These are phyloP conservation scores for Caranx melampygus DNA, from an alignment of 2,113 vertebrate species.

Conservation along the genomic window DNA sequence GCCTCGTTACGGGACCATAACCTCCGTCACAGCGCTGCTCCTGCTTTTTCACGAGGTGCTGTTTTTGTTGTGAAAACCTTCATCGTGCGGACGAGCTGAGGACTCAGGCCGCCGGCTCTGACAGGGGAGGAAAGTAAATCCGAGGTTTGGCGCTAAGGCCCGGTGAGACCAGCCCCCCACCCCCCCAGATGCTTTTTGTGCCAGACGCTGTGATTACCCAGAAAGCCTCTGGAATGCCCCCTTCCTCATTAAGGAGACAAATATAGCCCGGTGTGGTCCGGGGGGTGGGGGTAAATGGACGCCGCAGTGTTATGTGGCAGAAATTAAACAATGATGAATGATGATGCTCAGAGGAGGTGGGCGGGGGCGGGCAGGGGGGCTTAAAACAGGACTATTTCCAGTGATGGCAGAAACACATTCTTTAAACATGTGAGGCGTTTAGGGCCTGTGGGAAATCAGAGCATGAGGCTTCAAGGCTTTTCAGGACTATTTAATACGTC, in stretches of 20 bases:
- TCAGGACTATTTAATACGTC: no score
- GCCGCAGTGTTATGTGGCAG: constrained; percentile 61
- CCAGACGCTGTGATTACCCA: constrained; percentile 76
- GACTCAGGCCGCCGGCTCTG: constrained; percentile 8
- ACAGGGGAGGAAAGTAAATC: constrained; percentile 41
- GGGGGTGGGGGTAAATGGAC: constrained; percentile 65
- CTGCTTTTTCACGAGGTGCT: constrained; percentile 42
- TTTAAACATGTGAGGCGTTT: constrained; percentile 28
- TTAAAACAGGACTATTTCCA: constrained; percentile 53
- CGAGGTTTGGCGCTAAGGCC: constrained; percentile 24
- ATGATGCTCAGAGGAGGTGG: constrained; percentile 32
- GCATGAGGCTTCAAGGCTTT: no score
- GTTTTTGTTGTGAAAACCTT: constrained; percentile 55
- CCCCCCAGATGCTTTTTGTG: constrained; percentile 54
- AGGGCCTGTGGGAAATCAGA: constrained; percentile 2
- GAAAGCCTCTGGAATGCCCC: constrained; percentile 72
- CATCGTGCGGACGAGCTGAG: constrained; percentile 9
- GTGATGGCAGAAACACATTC: constrained; percentile 30
- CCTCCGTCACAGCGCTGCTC: constrained; percentile 14
- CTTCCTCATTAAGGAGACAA: constrained; percentile 76
- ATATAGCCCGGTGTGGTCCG: constrained; percentile 72
- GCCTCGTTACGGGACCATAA: constrained; percentile 49
- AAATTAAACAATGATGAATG: constrained; percentile 75
- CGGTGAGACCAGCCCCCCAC: constrained; percentile 17
- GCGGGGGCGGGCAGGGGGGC: neutral